phyloP scores from a whole-genome alignment of 2,113 vertebrate genomes.

The Odobenus rosmarus region DNA sequence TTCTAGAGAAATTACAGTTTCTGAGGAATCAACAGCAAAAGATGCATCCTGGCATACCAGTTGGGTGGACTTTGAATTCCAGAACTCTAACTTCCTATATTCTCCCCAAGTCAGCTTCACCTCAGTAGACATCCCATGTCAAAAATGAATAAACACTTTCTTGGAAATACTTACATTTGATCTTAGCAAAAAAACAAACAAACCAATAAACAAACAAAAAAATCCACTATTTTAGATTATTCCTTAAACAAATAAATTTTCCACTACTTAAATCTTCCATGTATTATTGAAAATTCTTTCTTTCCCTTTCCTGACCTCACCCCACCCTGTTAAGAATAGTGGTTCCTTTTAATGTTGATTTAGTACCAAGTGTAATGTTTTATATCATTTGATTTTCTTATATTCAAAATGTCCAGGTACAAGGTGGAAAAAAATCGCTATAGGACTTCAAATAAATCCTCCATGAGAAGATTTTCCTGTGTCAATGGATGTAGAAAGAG shows the following conservation, averaged over 20 bases:
- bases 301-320: not conserved
- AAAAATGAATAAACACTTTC: not conserved
- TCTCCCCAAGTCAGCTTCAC: not conserved
- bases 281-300: not conserved
- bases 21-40: not conserved
- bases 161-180: not conserved
- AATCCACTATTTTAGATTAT: not conserved
- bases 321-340: not conserved
- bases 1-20: not conserved
- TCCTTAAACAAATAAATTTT: not conserved
- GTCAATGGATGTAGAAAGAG: constrained; percentile 58
- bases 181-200: not conserved
- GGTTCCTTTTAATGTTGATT: not conserved
- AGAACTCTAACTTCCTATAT: no score
- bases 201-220: not conserved
- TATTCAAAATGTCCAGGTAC: constrained; percentile 54
- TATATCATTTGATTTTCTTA: not conserved
- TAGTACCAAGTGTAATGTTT: not conserved
- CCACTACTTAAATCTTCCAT: not conserved
- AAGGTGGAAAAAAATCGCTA: constrained; percentile 45
- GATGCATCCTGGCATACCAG: rapidly evolving
- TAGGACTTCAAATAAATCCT: constrained; percentile 70
- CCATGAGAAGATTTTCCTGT: constrained; percentile 57
- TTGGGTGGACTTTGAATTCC: not conserved
- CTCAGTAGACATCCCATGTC: not conserved